Evolutionary conservation across 2,888 invertebrate species (phyloP), one percentile per base, ranked within the genome.

Genomic region (Homarus gammarus): DNA sequence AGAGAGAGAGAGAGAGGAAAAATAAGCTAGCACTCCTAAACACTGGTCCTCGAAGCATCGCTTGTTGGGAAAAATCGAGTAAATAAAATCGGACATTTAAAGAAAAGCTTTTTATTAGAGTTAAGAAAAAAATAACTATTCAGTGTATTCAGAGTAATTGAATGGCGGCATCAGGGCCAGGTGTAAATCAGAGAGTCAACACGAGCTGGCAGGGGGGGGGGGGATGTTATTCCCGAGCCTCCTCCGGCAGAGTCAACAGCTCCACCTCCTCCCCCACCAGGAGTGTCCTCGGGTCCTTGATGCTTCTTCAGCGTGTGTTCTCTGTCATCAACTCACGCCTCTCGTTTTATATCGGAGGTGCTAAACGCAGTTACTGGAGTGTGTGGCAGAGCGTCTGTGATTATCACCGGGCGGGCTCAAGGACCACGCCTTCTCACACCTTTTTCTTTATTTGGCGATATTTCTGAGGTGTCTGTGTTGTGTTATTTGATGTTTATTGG

Each of bases 121-220:
- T 64, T 64, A 8, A 22, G 64, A 64, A 75, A 70, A 75, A 75
- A 75, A 75, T 75, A 75, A 40, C 75, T 44, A 36, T 75, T 75
- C 75, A 36, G 75, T 75, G 40, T 75, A 75, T 75, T 75, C 75
- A 68, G 77, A 64, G 85, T 85, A 78, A 85, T 77, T 85, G 85
- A 85, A 85, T 85, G 85, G 68, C 38, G 77, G 85, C 77, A 85
- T 85, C 85, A 85, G 51, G 77, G 68, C n/a, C 85, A 85, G 77
- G 85, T 78, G 85, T 85, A 85, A 85, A 85, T 85, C 85, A 85
- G 68, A 75, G 78, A 85, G 85, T 85, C 77, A 85, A 85, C 78
- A 85, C 56, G 78, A 85, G 85, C 78, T 64, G 78, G 78, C 78
- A 85, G 49, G 78, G 78, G 44, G 44, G n/a, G 8, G 40, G 64